Base-by-base conservation (phyloP, 2,797 vertebrate species). In the Nannoperca australis region DNA sequence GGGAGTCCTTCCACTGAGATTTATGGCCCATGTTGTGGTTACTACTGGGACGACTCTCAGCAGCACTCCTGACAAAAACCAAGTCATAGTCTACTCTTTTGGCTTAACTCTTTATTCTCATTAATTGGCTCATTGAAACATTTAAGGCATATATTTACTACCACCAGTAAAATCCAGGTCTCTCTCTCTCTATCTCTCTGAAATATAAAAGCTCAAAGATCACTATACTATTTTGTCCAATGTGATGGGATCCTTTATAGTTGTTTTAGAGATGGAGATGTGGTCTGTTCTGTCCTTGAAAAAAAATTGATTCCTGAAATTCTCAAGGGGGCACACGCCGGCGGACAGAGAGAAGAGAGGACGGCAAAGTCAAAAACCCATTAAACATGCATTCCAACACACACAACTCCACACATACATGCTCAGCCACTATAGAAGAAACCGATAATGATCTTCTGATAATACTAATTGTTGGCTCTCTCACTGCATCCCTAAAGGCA, bases 1-100 rank as follows among this genome's bases (percentile, higher is more conserved):
- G 89, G 89, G 85, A 92, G 85, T 88, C 74, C 83, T 79, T 92
- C 93, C 86, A 60, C 80, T 65, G 78, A 85, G 91, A 94, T 96
- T 95, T 94, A 95, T 87, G 91, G 79, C 84, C 91, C 79, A 55
- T 76, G 87, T 76, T 89, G 81, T 85, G 87, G 81, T 86, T 86
- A 71, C 88, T 72, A 67, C 81, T 76, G 73, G 82, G 88, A 82
- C 13, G 47, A 65, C 70, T 79, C 78, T 60, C 79, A 78, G 70
- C 64, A 78, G 66, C 68, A 47, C 68, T 74, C 59, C 78, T 69
- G 75, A 86, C 66, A 75, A 83, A 86, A 68, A 70, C 68, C 78
- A 76, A 82, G 75, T 86, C 64, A 44, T 40, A 69, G 67, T 68
- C 79, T 61, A 0, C 79, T 76, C 65, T 73, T 81, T 62, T 47